Base-by-base conservation (phyloP, 2,113 vertebrate species). In the Gobio gobio region DNA sequence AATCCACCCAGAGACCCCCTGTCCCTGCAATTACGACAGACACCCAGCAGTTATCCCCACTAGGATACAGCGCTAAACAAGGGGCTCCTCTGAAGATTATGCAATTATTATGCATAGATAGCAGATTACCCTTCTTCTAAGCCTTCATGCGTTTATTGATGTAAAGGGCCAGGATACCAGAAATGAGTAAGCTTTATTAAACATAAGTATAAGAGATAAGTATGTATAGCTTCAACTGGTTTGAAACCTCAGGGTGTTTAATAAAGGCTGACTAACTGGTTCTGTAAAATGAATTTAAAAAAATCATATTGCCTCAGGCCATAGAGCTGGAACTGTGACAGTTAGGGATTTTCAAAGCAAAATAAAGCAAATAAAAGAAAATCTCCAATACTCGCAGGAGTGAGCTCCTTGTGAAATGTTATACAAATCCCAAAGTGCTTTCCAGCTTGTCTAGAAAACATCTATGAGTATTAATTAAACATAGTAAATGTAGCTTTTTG, bases 1-100 rank as follows among this genome's bases (percentile, higher is more conserved):
- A 93, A 94, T 92, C 87, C 89, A 89, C 85, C 86, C 86, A 86
- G 83, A 89, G 90, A 88, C 86, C 84, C 24, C 36, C 91, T 89
- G 87, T 61, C 90, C 70, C 80, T 84, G 79, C 87, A 85, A 90
- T 90, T 90, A 91, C 84, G 84, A 83, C 45, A 88, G 85, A 90
- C 81, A 82, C 86, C 79, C 84, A 90, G 88, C 89, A 91, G 90
- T 92, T 88, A 90, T 81, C 85, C 88, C 84, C 88, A 87, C 64
- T 66, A 72, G 83, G 77, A 84, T 51, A 77, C 76, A 8, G 0
- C 74, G 77, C 82, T 87, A 87, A 85, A 86, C 83, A 89, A 87
- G 86, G 81, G 72, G 45, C 68, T 82, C 45, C 16, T 68, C 75
- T 63, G 68, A 88, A 86, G 85, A 88, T 89, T 88, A 89, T 90